Conservation (phyloP, 2,113 vertebrate genomes). For the Leiothrix lutea region DNA sequence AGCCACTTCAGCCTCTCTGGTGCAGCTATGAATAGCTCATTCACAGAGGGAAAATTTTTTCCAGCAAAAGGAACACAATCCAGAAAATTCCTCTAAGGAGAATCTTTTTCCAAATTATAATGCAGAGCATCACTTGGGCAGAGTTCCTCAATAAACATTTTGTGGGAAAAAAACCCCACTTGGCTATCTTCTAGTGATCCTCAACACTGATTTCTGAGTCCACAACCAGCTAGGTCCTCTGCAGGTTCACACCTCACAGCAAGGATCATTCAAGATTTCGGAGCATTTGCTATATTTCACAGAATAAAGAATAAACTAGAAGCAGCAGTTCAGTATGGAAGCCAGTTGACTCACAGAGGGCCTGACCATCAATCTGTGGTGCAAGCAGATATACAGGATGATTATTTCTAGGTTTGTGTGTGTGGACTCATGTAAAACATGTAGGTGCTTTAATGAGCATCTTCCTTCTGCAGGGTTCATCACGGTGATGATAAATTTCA, state of each 20-base stretch:
- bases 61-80: background rate
- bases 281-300: background rate
- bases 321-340: background rate
- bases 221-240: background rate
- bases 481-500: accelerated
- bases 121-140: background rate
- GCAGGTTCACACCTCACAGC: background rate
- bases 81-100: background rate
- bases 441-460: background rate
- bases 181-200: background rate
- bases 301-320: background rate
- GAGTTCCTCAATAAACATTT: background rate
- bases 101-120: background rate
- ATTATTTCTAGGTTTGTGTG: background rate
- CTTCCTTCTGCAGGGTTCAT: background rate
- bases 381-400: background rate
- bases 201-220: background rate
- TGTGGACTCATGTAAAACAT: background rate
- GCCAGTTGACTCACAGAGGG: background rate
- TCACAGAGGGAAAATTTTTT: background rate
- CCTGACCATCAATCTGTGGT: background rate
- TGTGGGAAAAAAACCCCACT: background rate
- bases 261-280: background rate
- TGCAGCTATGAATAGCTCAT: background rate
- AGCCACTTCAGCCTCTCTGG: background rate